Evolutionary conservation across 2,888 invertebrate genomes (phyloP).

Genomic region (Pseudanteris insignis): DNA sequence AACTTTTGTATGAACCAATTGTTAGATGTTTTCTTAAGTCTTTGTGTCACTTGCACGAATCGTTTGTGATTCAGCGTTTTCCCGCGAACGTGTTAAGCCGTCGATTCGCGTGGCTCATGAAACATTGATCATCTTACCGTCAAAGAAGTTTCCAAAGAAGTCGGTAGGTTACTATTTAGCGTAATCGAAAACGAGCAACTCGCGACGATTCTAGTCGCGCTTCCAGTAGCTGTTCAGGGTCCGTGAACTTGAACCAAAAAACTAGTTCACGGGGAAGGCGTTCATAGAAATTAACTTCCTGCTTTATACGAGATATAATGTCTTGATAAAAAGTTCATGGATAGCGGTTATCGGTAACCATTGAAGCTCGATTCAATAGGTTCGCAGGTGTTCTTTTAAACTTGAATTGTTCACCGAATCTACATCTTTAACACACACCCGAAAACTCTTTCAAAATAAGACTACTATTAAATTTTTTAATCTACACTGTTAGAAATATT

Average conservation of each 20-base stretch:
- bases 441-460: too few species aligned
- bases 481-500: too few species aligned
- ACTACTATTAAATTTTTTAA: too few species aligned
- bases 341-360: background rate
- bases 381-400: background rate
- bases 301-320: conserved; percentile 17
- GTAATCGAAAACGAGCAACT: conserved; percentile 20
- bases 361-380: conserved; percentile 7
- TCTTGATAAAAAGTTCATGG: conserved; percentile 10
- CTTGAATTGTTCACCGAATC: too few species aligned
- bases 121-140: conserved; percentile 52
- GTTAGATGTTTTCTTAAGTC: conserved; percentile 23
- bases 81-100: conserved; percentile 32
- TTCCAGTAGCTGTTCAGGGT: conserved; percentile 7
- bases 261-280: conserved; percentile 19
- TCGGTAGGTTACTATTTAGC: conserved; percentile 14
- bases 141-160: conserved; percentile 37
- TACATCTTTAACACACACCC: too few species aligned
- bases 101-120: conserved; percentile 52
- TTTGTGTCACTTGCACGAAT: conserved; percentile 28
- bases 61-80: conserved; percentile 33
- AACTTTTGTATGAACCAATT: too few species aligned
- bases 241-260: conserved; percentile 19
- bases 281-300: conserved; percentile 29
- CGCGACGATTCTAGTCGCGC: conserved; percentile 22